Evolutionary conservation across 1,140 invertebrate genomes (phyloP).

Genomic region (Colletes latitarsis): DNA sequence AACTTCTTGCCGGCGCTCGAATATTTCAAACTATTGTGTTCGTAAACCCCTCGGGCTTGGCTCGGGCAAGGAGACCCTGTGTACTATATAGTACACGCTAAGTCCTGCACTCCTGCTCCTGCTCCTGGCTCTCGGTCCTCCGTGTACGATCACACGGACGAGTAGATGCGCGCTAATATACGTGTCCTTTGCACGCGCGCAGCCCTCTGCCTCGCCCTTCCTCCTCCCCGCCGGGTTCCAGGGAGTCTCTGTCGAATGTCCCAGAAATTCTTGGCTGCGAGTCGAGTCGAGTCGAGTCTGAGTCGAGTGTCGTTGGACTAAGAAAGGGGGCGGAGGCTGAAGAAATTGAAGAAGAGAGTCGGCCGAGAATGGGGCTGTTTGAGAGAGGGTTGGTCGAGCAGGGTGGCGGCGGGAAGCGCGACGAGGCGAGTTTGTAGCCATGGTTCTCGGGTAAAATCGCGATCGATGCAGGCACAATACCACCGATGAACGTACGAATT

Average conservation of each 20-base stretch:
- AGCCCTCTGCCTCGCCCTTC: slow-evolving; percentile 23
- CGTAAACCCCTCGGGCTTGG: slow-evolving; percentile 77
- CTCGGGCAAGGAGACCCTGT: slow-evolving; percentile 56
- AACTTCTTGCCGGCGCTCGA: slow-evolving; percentile 81
- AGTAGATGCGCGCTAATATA: slow-evolving; percentile 32
- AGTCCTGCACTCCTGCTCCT: slow-evolving; percentile 53
- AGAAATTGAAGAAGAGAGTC: slow-evolving; percentile 46
- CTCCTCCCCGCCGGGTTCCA: neutral
- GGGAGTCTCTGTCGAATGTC: slow-evolving; percentile 70
- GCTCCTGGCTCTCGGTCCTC: slow-evolving; percentile 4
- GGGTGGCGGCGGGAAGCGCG: neutral
- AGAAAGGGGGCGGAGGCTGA: slow-evolving; percentile 54
- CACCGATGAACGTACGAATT: slow-evolving; percentile 64
- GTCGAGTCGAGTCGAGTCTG: slow-evolving; percentile 61
- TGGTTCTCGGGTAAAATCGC: slow-evolving; percentile 59
- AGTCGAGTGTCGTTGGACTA: slow-evolving; percentile 68
- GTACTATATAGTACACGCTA: slow-evolving; percentile 48
- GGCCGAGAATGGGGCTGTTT: neutral
- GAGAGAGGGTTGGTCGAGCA: neutral
- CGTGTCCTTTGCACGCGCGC: slow-evolving; percentile 36
- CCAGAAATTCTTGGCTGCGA: slow-evolving; percentile 64
- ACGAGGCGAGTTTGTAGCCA: slow-evolving; percentile 42
- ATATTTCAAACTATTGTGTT: slow-evolving; percentile 82
- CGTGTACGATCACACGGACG: slow-evolving; percentile 41
- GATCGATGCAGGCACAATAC: slow-evolving; percentile 66